Conservation (phyloP, 53 echinoderm and acorn worm species). For the Crossaster papposus region DNA sequence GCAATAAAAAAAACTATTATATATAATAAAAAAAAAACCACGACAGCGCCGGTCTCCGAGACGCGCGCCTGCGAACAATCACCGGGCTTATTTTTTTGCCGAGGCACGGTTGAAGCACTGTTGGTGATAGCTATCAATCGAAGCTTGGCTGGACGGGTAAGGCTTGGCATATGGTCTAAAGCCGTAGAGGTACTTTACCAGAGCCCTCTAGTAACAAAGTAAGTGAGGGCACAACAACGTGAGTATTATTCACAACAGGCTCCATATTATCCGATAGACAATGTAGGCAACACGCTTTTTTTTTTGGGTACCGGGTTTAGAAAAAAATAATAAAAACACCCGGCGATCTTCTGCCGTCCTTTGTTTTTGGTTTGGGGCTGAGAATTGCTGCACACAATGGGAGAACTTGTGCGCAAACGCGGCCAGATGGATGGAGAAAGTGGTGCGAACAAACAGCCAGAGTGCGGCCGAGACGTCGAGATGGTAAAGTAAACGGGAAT, state of each 20-base stretch:
- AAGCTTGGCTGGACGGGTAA: constrained; percentile 43
- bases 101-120: constrained; percentile 57
- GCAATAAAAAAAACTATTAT: constrained; percentile 38
- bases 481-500: constrained; percentile 60
- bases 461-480: constrained; percentile 44
- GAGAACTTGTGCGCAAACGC: constrained; percentile 57
- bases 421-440: constrained; percentile 78
- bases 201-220: constrained; percentile 80
- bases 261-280: constrained; percentile 78
- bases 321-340: neutral
- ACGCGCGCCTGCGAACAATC: constrained; percentile 57
- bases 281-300: constrained; percentile 67
- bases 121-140: constrained; percentile 50
- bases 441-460: constrained; percentile 71
- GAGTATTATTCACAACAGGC: constrained; percentile 73
- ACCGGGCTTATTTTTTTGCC: constrained; percentile 57
- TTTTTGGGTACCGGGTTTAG: constrained; percentile 24
- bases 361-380: constrained; percentile 56
- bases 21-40: constrained; percentile 46
- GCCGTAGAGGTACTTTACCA: constrained; percentile 58
- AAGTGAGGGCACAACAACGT: constrained; percentile 70
- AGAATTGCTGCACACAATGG: constrained; percentile 64
- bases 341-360: constrained; percentile 61
- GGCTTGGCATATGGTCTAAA: constrained; percentile 75
- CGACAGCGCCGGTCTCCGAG: constrained; percentile 48